A percentile compares a stretch with the other conserved stretches of the same genome.
phyloP scores from a whole-genome alignment of 2,113 vertebrate genomes.

The Erpornis zantholeuca region DNA sequence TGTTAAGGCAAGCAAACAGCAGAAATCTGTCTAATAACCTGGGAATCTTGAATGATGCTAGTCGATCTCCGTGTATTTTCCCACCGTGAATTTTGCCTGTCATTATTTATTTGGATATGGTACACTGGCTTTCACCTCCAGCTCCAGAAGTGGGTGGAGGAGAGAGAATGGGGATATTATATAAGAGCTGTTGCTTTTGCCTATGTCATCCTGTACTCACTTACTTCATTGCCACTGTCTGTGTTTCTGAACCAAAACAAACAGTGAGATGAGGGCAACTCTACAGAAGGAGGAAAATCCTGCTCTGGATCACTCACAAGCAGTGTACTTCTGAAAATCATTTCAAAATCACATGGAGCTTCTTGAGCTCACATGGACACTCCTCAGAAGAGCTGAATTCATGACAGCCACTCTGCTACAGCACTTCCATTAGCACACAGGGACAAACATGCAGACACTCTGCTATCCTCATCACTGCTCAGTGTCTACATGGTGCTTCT shows the following conservation, averaged over 20 bases:
- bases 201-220: not conserved
- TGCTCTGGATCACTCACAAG: not conserved
- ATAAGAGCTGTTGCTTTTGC: not conserved
- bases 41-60: not conserved
- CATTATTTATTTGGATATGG: not conserved
- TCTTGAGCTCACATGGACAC: not conserved
- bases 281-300: not conserved
- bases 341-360: not conserved
- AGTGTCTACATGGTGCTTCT: not conserved
- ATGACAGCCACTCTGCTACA: not conserved
- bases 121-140: not conserved
- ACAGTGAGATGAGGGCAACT: not conserved
- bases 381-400: not conserved
- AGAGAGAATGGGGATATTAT: not conserved
- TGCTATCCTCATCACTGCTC: not conserved
- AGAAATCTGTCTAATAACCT: not conserved
- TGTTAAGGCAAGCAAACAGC: not conserved
- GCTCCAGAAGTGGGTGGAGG: not conserved
- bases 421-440: accelerated
- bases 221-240: not conserved
- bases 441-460: not conserved
- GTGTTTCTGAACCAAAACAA: not conserved
- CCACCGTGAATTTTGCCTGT: not conserved
- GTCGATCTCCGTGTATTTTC: not conserved
- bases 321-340: not conserved